phyloP scores from a whole-genome alignment of 2,113 vertebrate species.

The Delphinus delphis region DNA sequence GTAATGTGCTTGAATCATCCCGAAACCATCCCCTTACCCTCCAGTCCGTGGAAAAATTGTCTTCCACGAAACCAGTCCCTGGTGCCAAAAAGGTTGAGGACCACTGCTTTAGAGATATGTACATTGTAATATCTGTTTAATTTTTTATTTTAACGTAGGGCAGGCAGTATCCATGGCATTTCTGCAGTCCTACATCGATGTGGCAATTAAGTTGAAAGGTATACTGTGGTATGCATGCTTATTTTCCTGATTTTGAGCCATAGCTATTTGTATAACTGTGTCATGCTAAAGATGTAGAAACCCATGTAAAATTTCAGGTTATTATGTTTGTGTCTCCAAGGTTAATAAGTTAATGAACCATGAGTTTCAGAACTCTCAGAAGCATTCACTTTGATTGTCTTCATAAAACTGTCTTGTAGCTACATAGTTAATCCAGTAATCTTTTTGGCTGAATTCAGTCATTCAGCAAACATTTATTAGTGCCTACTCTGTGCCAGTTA shows the following conservation, averaged over 20 bases:
- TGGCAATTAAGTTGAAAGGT: slow-evolving; percentile 90
- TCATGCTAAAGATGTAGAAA: slow-evolving; percentile 7
- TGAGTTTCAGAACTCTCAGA: slow-evolving; percentile 2
- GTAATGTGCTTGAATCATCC: no score
- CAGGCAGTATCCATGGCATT: slow-evolving; percentile 91
- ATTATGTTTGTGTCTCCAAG: neutral
- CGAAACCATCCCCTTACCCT: no score
- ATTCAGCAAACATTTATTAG: slow-evolving; percentile 36
- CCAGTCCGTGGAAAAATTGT: no score
- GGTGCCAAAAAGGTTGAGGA: no score
- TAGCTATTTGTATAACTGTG: slow-evolving; percentile 37
- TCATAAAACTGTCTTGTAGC: neutral
- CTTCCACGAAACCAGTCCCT: no score
- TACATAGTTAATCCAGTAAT: neutral
- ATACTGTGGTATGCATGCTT: slow-evolving; percentile 32
- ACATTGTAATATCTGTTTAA: slow-evolving; percentile 19
- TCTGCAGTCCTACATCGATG: slow-evolving; percentile 87
- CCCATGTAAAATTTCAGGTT: neutral
- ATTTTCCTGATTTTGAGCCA: slow-evolving; percentile 32
- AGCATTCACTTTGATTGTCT: neutral
- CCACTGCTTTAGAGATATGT: neutral
- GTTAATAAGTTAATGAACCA: slow-evolving; percentile 34
- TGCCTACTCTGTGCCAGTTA: neutral
- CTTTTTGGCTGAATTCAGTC: neutral
- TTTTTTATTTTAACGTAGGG: slow-evolving; percentile 86